phyloP scores from a whole-genome alignment of 1,140 invertebrate species.

The Trichoplusia ni region DNA sequence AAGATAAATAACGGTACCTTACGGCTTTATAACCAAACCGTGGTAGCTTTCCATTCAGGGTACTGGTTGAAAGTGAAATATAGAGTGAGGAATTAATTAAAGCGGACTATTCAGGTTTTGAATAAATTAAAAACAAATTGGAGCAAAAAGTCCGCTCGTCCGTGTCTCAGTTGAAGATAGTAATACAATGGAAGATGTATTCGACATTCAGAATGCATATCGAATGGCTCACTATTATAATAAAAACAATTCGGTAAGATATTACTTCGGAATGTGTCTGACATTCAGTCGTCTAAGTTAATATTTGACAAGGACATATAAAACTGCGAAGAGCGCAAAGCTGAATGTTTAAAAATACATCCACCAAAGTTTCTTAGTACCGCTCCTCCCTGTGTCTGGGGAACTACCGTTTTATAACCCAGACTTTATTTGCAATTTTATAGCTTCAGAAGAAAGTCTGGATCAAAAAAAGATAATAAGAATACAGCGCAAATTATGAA shows the following conservation, averaged over 20 bases:
- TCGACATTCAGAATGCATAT: not conserved
- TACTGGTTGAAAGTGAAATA: not conserved
- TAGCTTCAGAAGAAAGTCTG: not conserved
- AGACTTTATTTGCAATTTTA: slow-evolving; percentile 11
- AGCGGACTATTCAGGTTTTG: slow-evolving; percentile 8
- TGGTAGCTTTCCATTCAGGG: slow-evolving; percentile 1
- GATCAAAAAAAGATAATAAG: not conserved
- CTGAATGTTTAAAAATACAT: slow-evolving; percentile 17
- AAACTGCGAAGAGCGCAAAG: not conserved
- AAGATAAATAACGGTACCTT: not conserved
- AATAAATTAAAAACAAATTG: slow-evolving; percentile 11
- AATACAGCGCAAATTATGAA: not conserved
- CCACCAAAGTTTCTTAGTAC: slow-evolving; percentile 8
- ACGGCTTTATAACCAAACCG: slow-evolving; percentile 11
- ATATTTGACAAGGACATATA: not conserved
- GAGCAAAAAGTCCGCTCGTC: slow-evolving; percentile 12
- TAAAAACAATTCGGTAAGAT: not conserved
- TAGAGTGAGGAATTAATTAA: slow-evolving; percentile 17
- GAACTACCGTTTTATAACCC: slow-evolving; percentile 20
- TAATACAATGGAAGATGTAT: slow-evolving; percentile 8
- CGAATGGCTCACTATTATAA: not conserved
- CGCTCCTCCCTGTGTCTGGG: slow-evolving; percentile 11
- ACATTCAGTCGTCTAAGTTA: no score
- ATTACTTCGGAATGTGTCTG: not conserved
- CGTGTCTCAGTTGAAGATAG: not conserved